Conservation (phyloP, 2,113 vertebrate genomes). For the Hyaena hyaena region DNA sequence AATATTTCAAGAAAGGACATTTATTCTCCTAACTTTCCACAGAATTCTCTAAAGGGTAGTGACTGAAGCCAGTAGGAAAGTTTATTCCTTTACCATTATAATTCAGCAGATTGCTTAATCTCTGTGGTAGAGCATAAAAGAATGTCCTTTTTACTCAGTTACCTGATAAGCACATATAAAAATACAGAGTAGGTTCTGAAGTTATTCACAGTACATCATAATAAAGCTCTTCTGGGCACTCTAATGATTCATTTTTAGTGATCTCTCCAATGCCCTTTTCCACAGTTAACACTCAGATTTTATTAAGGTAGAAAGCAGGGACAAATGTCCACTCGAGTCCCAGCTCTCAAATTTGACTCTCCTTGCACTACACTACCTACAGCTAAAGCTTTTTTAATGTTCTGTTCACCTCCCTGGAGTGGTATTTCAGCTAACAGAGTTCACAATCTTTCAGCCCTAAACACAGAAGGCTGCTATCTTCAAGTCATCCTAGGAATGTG, state of each 20-base stretch:
- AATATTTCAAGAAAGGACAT: slow-evolving; percentile 48
- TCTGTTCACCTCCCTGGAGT: slow-evolving; percentile 86
- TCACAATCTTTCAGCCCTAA: slow-evolving; percentile 88
- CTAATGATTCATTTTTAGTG: slow-evolving; percentile 90
- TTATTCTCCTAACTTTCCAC: slow-evolving; percentile 32
- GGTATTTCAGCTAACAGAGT: slow-evolving; percentile 89
- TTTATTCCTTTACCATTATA: slow-evolving; percentile 66
- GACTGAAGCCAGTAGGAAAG: neutral
- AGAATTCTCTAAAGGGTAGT: slow-evolving; percentile 57
- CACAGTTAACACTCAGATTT: slow-evolving; percentile 89
- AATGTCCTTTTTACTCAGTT: slow-evolving; percentile 68
- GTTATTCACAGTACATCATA: slow-evolving; percentile 85
- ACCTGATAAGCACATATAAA: slow-evolving; percentile 76
- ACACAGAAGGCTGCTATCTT: slow-evolving; percentile 89
- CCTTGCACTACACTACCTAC: slow-evolving; percentile 84
- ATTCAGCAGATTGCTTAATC: slow-evolving; percentile 75
- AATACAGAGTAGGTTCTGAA: slow-evolving; percentile 77
- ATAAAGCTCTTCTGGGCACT: slow-evolving; percentile 87
- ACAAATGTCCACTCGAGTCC: slow-evolving; percentile 90
- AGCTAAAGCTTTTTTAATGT: slow-evolving; percentile 89
- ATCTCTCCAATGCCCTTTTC: slow-evolving; percentile 87
- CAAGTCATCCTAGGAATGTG: slow-evolving; percentile 95
- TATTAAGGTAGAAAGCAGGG: slow-evolving; percentile 88
- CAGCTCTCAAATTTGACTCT: slow-evolving; percentile 89
- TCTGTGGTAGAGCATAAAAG: slow-evolving; percentile 75